Evolutionary conservation across 1,140 invertebrate genomes (phyloP).

Genomic region (Venturia canescens): DNA sequence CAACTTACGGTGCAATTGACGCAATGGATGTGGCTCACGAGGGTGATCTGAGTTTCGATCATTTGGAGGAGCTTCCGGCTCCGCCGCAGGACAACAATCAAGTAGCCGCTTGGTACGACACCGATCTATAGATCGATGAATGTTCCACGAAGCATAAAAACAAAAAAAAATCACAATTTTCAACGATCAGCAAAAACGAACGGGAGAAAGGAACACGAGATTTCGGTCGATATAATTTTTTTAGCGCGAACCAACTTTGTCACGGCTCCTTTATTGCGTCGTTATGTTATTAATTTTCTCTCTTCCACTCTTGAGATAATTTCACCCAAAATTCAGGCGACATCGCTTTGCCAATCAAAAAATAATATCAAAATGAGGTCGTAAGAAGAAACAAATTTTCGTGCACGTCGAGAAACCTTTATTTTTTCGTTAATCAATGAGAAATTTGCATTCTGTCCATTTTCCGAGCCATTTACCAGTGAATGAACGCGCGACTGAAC

Average conservation of each 20-base stretch:
- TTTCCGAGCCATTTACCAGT: too few relatives aligned
- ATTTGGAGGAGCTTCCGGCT: slow-evolving; percentile 88
- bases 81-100: slow-evolving; percentile 94
- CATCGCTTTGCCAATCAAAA: not conserved
- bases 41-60: slow-evolving; percentile 88
- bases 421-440: too few relatives aligned
- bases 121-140: slow-evolving; percentile 86
- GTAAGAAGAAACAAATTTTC: not conserved
- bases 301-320: slow-evolving; percentile 48
- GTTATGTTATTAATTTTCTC: slow-evolving; percentile 48
- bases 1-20: slow-evolving; percentile 88
- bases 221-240: slow-evolving; percentile 9
- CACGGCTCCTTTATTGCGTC: slow-evolving; percentile 49
- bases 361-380: not conserved
- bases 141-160: not conserved
- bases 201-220: too few relatives aligned
- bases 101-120: slow-evolving; percentile 96
- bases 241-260: slow-evolving; percentile 47
- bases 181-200: too few relatives aligned
- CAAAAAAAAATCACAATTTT: too few relatives aligned
- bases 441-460: too few relatives aligned
- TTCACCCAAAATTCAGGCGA: slow-evolving; percentile 6
- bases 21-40: slow-evolving; percentile 89
- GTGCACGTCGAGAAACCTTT: too few relatives aligned
- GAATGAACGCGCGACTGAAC: too few relatives aligned